Conservation (phyloP, 2,888 invertebrate genomes). For the Mesoligia furuncula region DNA sequence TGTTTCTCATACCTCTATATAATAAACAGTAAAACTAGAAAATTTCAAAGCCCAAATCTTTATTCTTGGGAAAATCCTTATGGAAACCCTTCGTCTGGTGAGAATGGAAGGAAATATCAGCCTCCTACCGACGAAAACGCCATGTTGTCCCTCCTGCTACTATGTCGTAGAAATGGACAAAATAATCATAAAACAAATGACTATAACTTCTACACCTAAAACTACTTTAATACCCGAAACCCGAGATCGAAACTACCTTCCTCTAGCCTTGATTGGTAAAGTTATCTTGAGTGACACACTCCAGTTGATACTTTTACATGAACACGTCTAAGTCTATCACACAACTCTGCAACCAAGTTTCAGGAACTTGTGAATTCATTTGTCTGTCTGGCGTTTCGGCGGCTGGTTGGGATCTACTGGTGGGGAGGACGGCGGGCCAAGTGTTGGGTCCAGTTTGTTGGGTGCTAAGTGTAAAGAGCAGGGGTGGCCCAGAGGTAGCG, state of each 20-base stretch:
- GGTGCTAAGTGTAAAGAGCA: too few relatives aligned
- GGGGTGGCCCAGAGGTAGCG: too few relatives aligned
- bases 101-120: background rate
- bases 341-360: slow-evolving; percentile 80
- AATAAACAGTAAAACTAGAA: too few relatives aligned
- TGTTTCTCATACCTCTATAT: too few relatives aligned
- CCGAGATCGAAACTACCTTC: slow-evolving; percentile 30
- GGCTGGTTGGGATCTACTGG: slow-evolving; percentile 69
- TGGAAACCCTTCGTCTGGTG: background rate
- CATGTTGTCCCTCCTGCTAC: background rate
- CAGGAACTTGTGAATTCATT: slow-evolving; percentile 87
- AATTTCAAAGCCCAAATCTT: background rate
- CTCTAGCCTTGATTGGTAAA: slow-evolving; percentile 59
- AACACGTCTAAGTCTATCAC: slow-evolving; percentile 76
- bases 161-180: background rate
- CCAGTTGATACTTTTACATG: slow-evolving; percentile 56
- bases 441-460: background rate
- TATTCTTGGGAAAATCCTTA: too few relatives aligned
- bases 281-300: slow-evolving; percentile 61
- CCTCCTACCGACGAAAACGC: background rate
- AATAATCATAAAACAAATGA: slow-evolving; percentile 16
- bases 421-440: slow-evolving; percentile 22
- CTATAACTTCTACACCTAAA: slow-evolving; percentile 25
- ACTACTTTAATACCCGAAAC: slow-evolving; percentile 18
- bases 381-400: slow-evolving; percentile 84